phyloP scores from a whole-genome alignment of 2,797 vertebrate species.

The Sebastolobus altivelis region DNA sequence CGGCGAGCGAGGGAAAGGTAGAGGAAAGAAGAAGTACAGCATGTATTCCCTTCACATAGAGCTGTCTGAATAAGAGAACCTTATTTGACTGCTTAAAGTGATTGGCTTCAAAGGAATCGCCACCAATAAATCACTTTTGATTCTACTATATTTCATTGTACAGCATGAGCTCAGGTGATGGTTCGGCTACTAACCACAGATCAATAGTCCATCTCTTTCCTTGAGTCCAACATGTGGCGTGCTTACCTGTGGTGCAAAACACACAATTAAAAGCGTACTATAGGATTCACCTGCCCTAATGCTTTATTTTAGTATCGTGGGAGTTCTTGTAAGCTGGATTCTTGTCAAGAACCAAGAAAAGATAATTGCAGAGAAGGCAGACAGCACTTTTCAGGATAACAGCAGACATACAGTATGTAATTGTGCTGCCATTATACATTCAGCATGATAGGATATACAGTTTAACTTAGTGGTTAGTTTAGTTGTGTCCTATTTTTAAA shows the following conservation, averaged over 20 bases:
- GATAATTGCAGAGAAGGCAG: neutral
- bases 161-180: conserved; percentile 6
- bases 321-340: neutral
- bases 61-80: conserved; percentile 41
- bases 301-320: neutral
- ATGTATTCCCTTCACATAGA: conserved; percentile 61
- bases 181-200: conserved; percentile 14
- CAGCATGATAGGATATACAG: neutral
- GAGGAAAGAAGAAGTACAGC: conserved; percentile 42
- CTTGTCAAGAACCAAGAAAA: neutral
- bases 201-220: conserved; percentile 14
- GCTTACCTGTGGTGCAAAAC: conserved; percentile 10
- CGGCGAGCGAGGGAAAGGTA: conserved; percentile 56
- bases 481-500: neutral
- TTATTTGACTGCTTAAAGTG: conserved; percentile 27
- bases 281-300: neutral
- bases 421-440: neutral
- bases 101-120: conserved; percentile 29
- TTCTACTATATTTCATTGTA: neutral
- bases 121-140: no score
- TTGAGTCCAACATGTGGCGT: neutral
- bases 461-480: neutral
- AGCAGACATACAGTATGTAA: neutral
- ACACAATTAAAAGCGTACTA: neutral
- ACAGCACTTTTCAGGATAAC: neutral